Evolutionary conservation across 1,140 invertebrate species (phyloP), one percentile per base, ranked within the genome.

Genomic region (Heliconius hermathena): DNA sequence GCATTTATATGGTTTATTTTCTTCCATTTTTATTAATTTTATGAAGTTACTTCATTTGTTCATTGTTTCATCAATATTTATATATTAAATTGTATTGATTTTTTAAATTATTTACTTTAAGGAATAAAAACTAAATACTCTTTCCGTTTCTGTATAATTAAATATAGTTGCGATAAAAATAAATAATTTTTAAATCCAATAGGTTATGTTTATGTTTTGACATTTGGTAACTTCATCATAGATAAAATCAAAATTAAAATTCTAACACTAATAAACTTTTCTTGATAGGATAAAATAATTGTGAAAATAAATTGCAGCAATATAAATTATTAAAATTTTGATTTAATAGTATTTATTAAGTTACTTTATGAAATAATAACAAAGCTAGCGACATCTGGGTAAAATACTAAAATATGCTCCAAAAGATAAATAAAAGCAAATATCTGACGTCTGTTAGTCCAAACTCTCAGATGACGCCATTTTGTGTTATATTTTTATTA

Each of bases 1-100:
- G 85, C 97, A 97, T 84, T 85, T 92, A 57, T 88, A 92, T 95
- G 82, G 95, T 95, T 76, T 84, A 60, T 79, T 78, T 73, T 79
- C 60, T 71, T n/a, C 26, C 41, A 75, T 79, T 57, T 71, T 73
- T 72, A 11, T 57, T 57, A n/a, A 57, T 18, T n/a, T 57, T 8
- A 22, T 46, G 13, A 60, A 22, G 3, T 22, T 3, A 20, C 8
- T n/a, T 22, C 49, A 52, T 52, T 20, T 8, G 18, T 18, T 52
- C 18, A 52, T 52, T 20, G 0, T 6, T 52, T 8, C 18, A 52
- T 52, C 5, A 46, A 11, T 46, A 0, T 46, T 46, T 46, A 16
- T 46, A 46, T 46, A 46, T 13, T 46, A 16, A 46, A 16, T 6
- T 54, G 20, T 54, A n/a, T n/a, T 8, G 33, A 1, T 6, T 52